These are phyloP conservation scores for Lithophane leautieri DNA, from an alignment of 2,888 invertebrate genomes.

Conservation along the genomic window DNA sequence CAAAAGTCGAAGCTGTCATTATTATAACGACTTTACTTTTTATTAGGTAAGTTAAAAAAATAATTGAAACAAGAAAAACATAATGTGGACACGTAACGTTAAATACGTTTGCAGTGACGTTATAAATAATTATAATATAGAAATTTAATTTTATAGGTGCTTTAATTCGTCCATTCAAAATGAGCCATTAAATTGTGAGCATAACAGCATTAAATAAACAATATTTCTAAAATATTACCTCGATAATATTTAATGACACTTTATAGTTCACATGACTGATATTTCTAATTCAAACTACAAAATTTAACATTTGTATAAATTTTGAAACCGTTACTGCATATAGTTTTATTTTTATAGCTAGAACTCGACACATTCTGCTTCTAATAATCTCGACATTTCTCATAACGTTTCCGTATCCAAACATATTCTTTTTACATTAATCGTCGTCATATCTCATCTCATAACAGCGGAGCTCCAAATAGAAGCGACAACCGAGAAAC, in stretches of 20 bases:
- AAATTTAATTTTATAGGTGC: conserved; percentile 55
- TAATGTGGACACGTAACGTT: background rate
- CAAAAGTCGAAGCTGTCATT: background rate
- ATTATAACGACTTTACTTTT: no score
- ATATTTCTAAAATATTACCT: conserved; percentile 49
- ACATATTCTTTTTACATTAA: conserved; percentile 71
- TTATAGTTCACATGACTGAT: conserved; percentile 44
- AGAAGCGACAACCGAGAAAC: conserved; percentile 63
- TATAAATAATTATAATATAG: no score
- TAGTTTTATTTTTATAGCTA: conserved; percentile 58
- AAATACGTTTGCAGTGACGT: conserved; percentile 39
- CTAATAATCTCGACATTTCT: conserved; percentile 69
- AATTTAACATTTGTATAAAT: conserved; percentile 41
- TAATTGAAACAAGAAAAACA: no score
- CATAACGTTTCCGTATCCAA: conserved; percentile 69
- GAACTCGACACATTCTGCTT: conserved; percentile 66
- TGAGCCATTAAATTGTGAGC: conserved; percentile 50
- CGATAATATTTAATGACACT: conserved; percentile 52
- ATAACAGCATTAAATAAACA: conserved; percentile 52
- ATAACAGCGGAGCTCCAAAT: conserved; percentile 71
- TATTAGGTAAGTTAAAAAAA: background rate
- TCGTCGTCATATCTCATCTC: conserved; percentile 71
- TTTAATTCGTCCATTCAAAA: conserved; percentile 41
- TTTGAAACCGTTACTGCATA: conserved; percentile 39
- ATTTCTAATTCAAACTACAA: conserved; percentile 46